Base-by-base conservation (phyloP, 2,113 vertebrate genomes). In the Camelus dromedarius region DNA sequence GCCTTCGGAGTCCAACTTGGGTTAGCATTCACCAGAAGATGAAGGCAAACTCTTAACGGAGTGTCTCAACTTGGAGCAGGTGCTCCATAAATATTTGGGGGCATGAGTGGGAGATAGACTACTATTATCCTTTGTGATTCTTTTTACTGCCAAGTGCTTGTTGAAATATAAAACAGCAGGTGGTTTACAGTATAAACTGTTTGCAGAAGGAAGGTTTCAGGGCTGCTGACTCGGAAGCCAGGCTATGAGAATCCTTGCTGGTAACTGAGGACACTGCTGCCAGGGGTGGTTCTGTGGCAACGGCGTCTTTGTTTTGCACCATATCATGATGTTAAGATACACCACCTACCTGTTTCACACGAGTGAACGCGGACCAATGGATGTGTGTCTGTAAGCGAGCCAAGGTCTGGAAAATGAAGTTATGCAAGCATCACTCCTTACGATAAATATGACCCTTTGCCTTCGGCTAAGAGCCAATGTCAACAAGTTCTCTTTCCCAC, bases 291-390 rank as follows among this genome's bases (percentile, higher is more conserved):
- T 56, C 72, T 91, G 60, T 58, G 24, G 54, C 81, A 93, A 20
- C 35, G n/a, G 13, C 5, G 24, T 60, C 76, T 95, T 96, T 91
- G 56, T 97, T 94, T 93, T 26, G 89, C 67, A 62, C 22, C 8
- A 0, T 30, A 50, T 24, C 70, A 60, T 42, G 50, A n/a, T 85
- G 32, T 42, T 54, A 77, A 70, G 42, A 77, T 28, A 48, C 24
- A 64, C 86, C 89, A 89, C 89, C 95, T 96, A 83, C 89, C n/a
- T 64, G 9, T 70, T 97, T 95, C 96, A 96, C 95, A 80, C 1
- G 91, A 50, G 35, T 19, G 38, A 38, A 26, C 81, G 48, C 5
- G n/a, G 60, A 42, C 72, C 90, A 94, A 82, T 88, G 54, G 67
- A 77, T 79, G 32, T n/a, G 24, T 32, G 46, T 81, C 35, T 92